Base-by-base conservation (phyloP, 2,888 invertebrate genomes). In the Plutella xylostella region DNA sequence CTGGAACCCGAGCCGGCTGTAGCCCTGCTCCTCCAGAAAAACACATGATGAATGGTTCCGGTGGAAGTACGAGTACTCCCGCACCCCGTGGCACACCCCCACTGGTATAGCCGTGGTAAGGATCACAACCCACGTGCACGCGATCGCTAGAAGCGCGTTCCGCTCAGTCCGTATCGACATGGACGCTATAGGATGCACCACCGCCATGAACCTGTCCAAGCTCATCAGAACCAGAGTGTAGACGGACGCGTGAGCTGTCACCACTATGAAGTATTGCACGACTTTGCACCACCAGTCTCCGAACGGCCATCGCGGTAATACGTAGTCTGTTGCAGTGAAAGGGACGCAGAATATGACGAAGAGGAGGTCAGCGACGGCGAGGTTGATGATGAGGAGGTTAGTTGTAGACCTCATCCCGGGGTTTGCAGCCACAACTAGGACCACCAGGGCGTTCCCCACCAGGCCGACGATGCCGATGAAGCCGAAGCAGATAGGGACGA, bases 191-290 rank as follows among this genome's bases (percentile, higher is more conserved):
- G 97, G 96, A 70, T 95, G 94, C 1, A 96, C 96, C 2, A 97
- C 97, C 22, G 97, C 97, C 72, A 97, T 87, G 68, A 94, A 97
- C 52, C 92, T 86, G 73, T 97, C 97, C 46, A 96, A 76, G 5
- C 95, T 95, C 96, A 97, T 97, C 51, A 97, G 87, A 1, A 97
- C 96, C 40, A 97, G 82, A 0, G 96, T 97, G 76, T 96, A 97
- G 4, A 97, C 95, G 58, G 95, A 95, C 45, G 94, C 94, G 65
- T 95, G 96, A 21, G 96, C 96, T 19, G 95, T 95, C 31, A 96
- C 95, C 48, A 94, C 93, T 54, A 94, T 93, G 65, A 96, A 88
- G 66, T 96, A 97, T 69, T 96, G 95, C 11, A 95, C 93, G 18
- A 92, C 89, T 77, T 93, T 93, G 78, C 96, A 97, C 91, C 94